These are phyloP conservation scores for Heteromormyrus szaboi DNA, from an alignment of 2,797 vertebrate genomes.

Conservation along the genomic window DNA sequence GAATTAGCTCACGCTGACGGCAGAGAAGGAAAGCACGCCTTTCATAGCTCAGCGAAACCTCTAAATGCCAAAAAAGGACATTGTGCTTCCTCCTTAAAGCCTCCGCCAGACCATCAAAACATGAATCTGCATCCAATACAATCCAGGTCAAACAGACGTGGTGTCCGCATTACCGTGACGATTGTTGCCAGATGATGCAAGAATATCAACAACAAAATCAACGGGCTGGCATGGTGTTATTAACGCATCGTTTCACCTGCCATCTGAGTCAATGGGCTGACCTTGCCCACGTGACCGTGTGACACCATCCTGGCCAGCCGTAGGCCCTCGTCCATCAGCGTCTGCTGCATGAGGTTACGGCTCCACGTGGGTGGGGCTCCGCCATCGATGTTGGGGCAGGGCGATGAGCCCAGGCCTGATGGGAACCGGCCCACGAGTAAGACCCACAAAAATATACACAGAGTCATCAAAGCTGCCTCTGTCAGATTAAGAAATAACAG, in stretches of 20 bases:
- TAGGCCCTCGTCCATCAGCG: slow-evolving; percentile 94
- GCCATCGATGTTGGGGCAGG: slow-evolving; percentile 70
- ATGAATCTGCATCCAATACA: neutral
- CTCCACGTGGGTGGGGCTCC: slow-evolving; percentile 81
- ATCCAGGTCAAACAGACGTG: neutral
- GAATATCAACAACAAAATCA: neutral
- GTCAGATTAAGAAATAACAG: neutral
- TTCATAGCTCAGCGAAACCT: neutral
- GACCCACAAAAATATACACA: slow-evolving; percentile 29
- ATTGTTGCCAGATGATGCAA: neutral
- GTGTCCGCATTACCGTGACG: neutral
- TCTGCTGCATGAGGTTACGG: slow-evolving; percentile 93
- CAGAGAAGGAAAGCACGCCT: slow-evolving; percentile 8
- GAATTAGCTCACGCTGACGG: slow-evolving; percentile 16
- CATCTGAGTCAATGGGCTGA: slow-evolving; percentile 71
- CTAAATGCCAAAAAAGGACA: slow-evolving; percentile 17
- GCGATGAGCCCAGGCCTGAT: slow-evolving; percentile 64
- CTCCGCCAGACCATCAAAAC: neutral
- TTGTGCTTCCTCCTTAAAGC: neutral
- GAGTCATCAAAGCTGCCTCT: slow-evolving; percentile 5
- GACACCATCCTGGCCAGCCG: slow-evolving; percentile 91
- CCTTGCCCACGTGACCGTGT: slow-evolving; percentile 72
- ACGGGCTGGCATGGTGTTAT: neutral
- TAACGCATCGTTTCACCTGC: slow-evolving; percentile 64
- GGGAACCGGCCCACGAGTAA: slow-evolving; percentile 42